Evolutionary conservation across 2,888 invertebrate species (phyloP).

Genomic region (Cecidostiba fungosa): DNA sequence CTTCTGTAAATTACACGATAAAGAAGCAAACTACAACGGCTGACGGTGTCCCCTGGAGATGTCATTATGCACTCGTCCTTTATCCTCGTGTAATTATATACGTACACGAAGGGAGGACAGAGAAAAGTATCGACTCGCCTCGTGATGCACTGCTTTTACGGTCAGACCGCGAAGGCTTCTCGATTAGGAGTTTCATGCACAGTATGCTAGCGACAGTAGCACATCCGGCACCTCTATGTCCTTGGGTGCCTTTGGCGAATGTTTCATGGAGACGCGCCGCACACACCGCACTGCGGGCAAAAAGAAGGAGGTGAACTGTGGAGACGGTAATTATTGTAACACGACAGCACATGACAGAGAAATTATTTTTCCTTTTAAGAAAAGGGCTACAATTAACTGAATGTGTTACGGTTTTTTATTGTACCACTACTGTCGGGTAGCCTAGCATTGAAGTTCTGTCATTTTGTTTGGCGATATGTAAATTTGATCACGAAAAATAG

Average conservation of each 20-base stretch:
- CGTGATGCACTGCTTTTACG: slow-evolving; percentile 17
- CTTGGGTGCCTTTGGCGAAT: slow-evolving; percentile 52
- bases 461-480: background rate
- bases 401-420: slow-evolving; percentile 40
- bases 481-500: background rate
- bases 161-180: slow-evolving; percentile 43
- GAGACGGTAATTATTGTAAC: slow-evolving; percentile 51
- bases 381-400: slow-evolving; percentile 16
- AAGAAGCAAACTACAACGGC: background rate
- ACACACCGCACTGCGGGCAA: background rate
- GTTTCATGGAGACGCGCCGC: slow-evolving; percentile 32
- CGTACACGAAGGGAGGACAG: slow-evolving; percentile 13
- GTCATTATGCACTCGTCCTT: slow-evolving; percentile 47
- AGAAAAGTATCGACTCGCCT: slow-evolving; percentile 26
- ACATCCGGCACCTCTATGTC: slow-evolving; percentile 57
- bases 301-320: background rate
- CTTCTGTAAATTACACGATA: slow-evolving; percentile 1
- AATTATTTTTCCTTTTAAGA: slow-evolving; percentile 34
- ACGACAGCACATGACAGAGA: slow-evolving; percentile 9
- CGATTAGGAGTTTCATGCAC: slow-evolving; percentile 60
- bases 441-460: slow-evolving; percentile 12
- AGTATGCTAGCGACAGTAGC: background rate
- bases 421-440: background rate
- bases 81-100: slow-evolving; percentile 42
- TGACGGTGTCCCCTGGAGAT: background rate